Evolutionary conservation across 2,797 vertebrate genomes (phyloP).

Genomic region (Scleropages formosus): DNA sequence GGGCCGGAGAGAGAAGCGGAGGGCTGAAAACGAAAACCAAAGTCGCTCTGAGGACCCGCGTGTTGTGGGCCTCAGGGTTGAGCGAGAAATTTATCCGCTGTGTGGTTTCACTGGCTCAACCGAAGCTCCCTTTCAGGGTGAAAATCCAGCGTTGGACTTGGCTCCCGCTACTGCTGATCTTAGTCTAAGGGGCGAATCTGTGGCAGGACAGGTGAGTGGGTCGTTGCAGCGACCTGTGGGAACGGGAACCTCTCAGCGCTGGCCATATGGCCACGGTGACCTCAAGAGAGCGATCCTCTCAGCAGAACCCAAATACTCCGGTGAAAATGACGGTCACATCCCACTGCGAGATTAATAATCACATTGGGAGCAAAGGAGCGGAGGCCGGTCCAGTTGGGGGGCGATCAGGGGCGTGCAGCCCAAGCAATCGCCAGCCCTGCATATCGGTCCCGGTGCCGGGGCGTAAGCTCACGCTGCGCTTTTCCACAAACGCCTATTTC

Average conservation of each 20-base stretch:
- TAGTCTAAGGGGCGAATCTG: background rate
- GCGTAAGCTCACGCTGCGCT: background rate
- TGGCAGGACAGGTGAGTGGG: background rate
- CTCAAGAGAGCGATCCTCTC: background rate
- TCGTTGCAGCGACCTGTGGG: background rate
- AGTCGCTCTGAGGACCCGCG: too few species aligned
- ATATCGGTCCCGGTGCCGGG: background rate
- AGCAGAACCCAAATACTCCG: background rate
- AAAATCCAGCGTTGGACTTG: too few species aligned
- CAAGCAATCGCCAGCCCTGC: background rate
- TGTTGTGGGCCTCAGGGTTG: too few species aligned
- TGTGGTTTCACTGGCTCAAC: background rate
- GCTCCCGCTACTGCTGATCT: background rate
- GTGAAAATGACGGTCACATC: background rate
- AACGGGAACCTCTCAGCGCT: background rate
- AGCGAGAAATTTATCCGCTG: too few species aligned
- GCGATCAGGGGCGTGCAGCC: background rate
- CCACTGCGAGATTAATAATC: background rate
- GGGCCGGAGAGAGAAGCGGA: too few species aligned
- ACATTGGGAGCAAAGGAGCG: background rate
- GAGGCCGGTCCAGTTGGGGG: background rate
- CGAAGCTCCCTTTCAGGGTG: background rate
- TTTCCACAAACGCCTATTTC: background rate
- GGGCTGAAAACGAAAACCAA: too few species aligned
- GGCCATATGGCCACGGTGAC: conserved; percentile 10